These are phyloP conservation scores for Glaucopsyche alexis DNA, from an alignment of 2,888 invertebrate genomes.

Conservation along the genomic window DNA sequence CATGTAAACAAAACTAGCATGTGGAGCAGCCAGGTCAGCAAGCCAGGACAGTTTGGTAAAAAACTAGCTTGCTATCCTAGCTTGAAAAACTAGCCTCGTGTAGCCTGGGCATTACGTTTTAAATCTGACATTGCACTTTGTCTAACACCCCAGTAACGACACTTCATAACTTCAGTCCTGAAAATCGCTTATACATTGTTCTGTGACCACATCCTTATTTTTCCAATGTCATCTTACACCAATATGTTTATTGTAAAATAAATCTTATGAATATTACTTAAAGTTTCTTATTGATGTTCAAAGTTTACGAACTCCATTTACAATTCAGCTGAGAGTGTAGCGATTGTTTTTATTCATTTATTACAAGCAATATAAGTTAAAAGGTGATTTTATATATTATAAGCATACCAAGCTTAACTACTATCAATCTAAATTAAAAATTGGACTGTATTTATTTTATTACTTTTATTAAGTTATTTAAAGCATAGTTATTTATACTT, in stretches of 20 bases:
- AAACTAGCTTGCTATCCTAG: no score
- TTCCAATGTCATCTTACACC: background rate
- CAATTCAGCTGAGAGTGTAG: conserved; percentile 36
- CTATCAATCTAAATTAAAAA: conserved; percentile 59
- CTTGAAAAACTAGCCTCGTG: no score
- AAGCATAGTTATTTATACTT: no score
- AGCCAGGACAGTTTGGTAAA: no score
- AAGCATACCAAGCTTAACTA: conserved; percentile 49
- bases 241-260: background rate
- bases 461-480: conserved; percentile 44
- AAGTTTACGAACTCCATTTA: background rate
- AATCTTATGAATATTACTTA: background rate
- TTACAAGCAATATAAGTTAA: conserved; percentile 57
- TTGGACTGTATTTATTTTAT: conserved; percentile 64
- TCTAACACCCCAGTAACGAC: background rate
- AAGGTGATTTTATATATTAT: conserved; percentile 67
- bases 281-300: background rate
- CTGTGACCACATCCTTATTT: conserved; percentile 32
- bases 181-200: background rate
- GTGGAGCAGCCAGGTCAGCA: no score
- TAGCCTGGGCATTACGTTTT: no score
- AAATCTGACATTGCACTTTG: no score
- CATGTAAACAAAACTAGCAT: no score
- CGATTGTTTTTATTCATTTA: conserved; percentile 77
- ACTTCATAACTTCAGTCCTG: background rate